A percentile compares a stretch with the other conserved stretches of the same genome.
These are phyloP conservation scores for Oligia fasciuncula DNA, from an alignment of 2,888 invertebrate genomes.

Conservation along the genomic window DNA sequence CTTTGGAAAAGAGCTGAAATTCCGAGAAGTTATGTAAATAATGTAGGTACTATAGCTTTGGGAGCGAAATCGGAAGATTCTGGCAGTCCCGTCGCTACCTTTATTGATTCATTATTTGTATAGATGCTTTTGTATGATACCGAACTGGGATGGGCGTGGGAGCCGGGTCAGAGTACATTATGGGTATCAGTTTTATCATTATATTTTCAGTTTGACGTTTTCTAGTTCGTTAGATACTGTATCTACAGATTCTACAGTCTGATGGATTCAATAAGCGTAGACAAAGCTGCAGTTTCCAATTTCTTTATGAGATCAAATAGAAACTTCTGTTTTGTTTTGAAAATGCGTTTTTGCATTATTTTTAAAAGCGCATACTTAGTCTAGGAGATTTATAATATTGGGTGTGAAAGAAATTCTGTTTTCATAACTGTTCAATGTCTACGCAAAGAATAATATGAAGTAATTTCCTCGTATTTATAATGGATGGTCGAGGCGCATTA, in stretches of 20 bases:
- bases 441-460: neutral
- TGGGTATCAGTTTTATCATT: no score
- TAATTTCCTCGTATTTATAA: slow-evolving; percentile 11
- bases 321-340: slow-evolving; percentile 35
- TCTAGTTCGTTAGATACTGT: slow-evolving; percentile 40
- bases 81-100: slow-evolving; percentile 1
- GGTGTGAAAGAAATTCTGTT: slow-evolving; percentile 36
- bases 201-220: slow-evolving; percentile 43
- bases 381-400: slow-evolving; percentile 32
- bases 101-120: slow-evolving; percentile 41
- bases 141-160: slow-evolving; percentile 23
- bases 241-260: slow-evolving; percentile 14
- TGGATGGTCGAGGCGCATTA: slow-evolving; percentile 9
- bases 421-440: slow-evolving; percentile 40
- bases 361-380: neutral
- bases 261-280: slow-evolving; percentile 10
- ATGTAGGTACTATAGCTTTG: neutral
- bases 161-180: slow-evolving; percentile 19
- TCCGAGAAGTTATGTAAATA: slow-evolving; percentile 7
- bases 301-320: slow-evolving; percentile 24
- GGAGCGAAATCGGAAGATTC: neutral
- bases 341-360: neutral
- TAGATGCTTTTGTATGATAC: slow-evolving; percentile 24
- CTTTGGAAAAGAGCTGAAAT: neutral
- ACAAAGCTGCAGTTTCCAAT: slow-evolving; percentile 19